phyloP scores from a whole-genome alignment of 2,113 vertebrate species.

The Helogale parvula region DNA sequence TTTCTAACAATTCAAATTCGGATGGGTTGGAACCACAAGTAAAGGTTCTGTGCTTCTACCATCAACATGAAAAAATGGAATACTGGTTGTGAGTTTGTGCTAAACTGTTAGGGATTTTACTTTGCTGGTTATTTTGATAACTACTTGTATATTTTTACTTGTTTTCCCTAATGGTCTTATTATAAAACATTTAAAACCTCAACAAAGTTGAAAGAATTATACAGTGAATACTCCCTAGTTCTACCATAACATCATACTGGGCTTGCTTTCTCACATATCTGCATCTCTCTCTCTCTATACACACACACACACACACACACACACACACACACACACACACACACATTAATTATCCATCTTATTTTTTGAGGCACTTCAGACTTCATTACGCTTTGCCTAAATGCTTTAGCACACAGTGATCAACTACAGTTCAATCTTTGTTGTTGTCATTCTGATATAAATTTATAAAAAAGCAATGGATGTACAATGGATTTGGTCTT shows the following conservation, averaged over 20 bases:
- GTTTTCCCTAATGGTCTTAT: background rate
- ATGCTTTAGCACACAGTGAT: background rate
- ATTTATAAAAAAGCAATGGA: background rate
- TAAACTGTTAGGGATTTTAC: background rate
- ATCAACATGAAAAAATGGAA: background rate
- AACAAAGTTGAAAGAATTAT: constrained; percentile 20
- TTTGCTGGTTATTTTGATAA: background rate
- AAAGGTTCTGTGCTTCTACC: background rate
- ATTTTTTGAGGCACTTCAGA: background rate
- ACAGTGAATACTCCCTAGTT: background rate
- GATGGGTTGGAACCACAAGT: background rate
- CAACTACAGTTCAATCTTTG: background rate
- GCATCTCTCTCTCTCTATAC: background rate
- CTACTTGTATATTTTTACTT: background rate
- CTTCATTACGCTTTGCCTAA: background rate
- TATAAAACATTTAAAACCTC: background rate
- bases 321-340: no score
- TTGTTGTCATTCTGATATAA: background rate
- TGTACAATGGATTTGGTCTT: background rate
- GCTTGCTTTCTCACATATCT: background rate
- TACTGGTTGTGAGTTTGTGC: background rate
- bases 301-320: no score
- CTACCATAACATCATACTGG: background rate
- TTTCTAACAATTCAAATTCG: background rate
- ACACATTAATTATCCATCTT: background rate